Conservation (phyloP, 2,113 vertebrate genomes). For the Litocranius walleri region DNA sequence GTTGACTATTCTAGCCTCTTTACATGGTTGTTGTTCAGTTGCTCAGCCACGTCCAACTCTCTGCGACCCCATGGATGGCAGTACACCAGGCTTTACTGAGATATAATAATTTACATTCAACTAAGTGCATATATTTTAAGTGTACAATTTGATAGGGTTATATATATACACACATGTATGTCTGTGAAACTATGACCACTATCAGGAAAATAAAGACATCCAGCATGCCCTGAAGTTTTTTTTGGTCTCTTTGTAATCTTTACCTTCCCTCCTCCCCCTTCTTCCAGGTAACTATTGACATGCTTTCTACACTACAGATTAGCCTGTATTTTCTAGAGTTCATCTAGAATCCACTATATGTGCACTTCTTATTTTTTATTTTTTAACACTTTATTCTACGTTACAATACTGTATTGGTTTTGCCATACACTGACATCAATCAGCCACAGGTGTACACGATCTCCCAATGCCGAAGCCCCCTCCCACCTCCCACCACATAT, state of each 20-base stretch:
- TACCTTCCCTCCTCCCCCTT: background rate
- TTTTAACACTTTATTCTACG: no score
- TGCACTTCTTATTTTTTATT: background rate
- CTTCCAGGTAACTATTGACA: background rate
- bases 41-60: background rate
- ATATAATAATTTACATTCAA: background rate
- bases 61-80: background rate
- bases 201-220: background rate
- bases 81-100: background rate
- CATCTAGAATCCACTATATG: background rate
- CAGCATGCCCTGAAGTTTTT: accelerated
- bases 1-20: background rate
- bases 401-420: no score
- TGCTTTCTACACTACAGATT: background rate
- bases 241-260: background rate
- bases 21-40: background rate
- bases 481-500: no score
- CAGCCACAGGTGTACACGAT: no score
- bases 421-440: no score
- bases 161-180: background rate
- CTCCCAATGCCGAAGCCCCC: no score
- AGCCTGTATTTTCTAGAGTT: background rate
- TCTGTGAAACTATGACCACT: background rate
- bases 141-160: background rate
- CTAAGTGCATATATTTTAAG: no score